Conservation (phyloP, 2,113 vertebrate species). For the Riparia riparia region DNA sequence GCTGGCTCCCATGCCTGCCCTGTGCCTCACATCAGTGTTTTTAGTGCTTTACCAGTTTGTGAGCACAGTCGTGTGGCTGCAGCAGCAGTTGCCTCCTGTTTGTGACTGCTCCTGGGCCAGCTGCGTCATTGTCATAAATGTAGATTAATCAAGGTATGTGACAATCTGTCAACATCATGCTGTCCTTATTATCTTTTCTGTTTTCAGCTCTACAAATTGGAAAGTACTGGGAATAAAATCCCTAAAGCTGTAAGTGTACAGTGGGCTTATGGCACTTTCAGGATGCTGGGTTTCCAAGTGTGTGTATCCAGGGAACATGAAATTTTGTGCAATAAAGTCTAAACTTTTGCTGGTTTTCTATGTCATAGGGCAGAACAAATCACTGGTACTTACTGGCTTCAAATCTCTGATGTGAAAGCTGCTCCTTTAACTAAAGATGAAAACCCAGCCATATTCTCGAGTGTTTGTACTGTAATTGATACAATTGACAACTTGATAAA, state of each 20-base stretch:
- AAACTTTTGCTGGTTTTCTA: not conserved
- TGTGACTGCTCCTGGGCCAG: not conserved
- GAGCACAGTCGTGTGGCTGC: not conserved
- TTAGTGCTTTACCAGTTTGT: not conserved
- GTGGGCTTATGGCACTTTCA: not conserved
- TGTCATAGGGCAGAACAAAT: not conserved
- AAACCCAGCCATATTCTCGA: not conserved
- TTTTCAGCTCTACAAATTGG: not conserved
- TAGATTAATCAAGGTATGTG: not conserved
- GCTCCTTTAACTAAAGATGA: not conserved
- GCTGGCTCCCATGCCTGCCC: not conserved
- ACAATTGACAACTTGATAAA: constrained; percentile 59
- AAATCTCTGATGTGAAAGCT: not conserved
- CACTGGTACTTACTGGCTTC: not conserved
- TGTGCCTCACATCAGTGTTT: not conserved
- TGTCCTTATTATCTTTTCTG: not conserved
- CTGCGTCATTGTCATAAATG: not conserved
- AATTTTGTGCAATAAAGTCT: not conserved
- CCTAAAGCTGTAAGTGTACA: accelerated
- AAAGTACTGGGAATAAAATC: not conserved
- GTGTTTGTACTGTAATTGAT: constrained; percentile 47
- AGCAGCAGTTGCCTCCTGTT: not conserved
- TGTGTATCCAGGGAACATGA: accelerated
- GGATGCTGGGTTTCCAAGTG: not conserved
- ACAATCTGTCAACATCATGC: not conserved